Conservation (phyloP, 2,888 invertebrate species). For the Lapara coniferarum region DNA sequence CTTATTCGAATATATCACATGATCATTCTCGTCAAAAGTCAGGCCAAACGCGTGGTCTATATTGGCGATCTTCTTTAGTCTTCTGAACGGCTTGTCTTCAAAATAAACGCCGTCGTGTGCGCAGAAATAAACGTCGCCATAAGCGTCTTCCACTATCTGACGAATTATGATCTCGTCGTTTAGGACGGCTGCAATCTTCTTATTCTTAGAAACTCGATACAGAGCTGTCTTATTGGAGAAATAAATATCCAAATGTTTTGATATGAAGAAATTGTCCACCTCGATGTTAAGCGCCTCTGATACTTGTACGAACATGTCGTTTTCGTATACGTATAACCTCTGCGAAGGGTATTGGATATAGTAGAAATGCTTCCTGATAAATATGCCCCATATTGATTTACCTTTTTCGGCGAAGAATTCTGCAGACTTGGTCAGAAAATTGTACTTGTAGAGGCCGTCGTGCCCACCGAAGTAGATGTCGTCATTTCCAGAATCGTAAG, state of each 20-base stretch:
- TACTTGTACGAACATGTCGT: conserved; percentile 59
- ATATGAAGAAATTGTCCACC: conserved; percentile 65
- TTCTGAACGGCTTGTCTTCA: conserved; percentile 63
- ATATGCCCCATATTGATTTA: conserved; percentile 69
- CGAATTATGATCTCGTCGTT: conserved; percentile 57
- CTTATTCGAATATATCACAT: conserved; percentile 63
- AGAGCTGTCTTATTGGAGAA: conserved; percentile 70
- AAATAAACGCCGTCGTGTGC: conserved; percentile 62
- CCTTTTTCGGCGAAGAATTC: conserved; percentile 69
- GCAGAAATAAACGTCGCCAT: conserved; percentile 67
- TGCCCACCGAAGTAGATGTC: conserved; percentile 74
- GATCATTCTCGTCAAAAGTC: conserved; percentile 66
- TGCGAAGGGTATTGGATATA: conserved; percentile 73
- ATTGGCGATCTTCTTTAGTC: conserved; percentile 52
- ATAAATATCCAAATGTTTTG: conserved; percentile 60
- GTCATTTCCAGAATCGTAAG: conserved; percentile 69
- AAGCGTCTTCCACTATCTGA: conserved; percentile 67
- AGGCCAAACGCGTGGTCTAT: conserved; percentile 64
- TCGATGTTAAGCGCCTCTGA: conserved; percentile 62
- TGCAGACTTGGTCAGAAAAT: conserved; percentile 61
- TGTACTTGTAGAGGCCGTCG: conserved; percentile 74
- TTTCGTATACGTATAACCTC: conserved; percentile 59
- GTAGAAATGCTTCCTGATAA: conserved; percentile 65
- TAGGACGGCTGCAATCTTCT: conserved; percentile 47
- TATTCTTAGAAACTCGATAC: conserved; percentile 61